These are phyloP conservation scores for Hedya salicella DNA, from an alignment of 2,888 invertebrate genomes.

Conservation along the genomic window DNA sequence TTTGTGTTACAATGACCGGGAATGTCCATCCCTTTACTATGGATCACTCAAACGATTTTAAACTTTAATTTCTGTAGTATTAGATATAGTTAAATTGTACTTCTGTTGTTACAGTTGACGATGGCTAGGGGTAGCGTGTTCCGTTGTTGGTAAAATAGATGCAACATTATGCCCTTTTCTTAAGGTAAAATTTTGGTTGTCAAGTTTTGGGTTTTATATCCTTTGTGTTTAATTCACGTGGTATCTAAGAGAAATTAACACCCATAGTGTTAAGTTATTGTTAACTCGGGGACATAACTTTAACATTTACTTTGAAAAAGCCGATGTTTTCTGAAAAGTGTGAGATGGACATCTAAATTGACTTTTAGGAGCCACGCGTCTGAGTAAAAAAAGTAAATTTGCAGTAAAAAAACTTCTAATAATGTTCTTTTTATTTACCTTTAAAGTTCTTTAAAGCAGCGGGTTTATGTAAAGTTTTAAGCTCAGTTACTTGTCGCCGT, in stretches of 20 bases:
- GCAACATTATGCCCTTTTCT: not conserved
- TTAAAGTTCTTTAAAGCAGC: not conserved
- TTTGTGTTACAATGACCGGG: slow-evolving; percentile 53
- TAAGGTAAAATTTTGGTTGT: slow-evolving; percentile 14
- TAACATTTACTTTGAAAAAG: slow-evolving; percentile 50
- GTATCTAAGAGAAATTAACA: slow-evolving; percentile 58
- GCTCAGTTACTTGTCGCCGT: too few relatives aligned
- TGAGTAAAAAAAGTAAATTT: slow-evolving; percentile 35
- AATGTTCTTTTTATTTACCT: not conserved
- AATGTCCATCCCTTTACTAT: slow-evolving; percentile 51
- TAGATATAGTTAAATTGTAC: not conserved
- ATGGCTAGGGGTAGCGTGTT: not conserved
- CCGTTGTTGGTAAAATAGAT: slow-evolving; percentile 9
- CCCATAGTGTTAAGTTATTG: slow-evolving; percentile 66
- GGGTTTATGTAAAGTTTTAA: too few relatives aligned
- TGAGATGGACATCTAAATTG: slow-evolving; percentile 49
- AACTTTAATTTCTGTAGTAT: not conserved
- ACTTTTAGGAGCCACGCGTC: slow-evolving; percentile 38
- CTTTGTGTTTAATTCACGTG: slow-evolving; percentile 19
- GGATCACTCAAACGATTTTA: slow-evolving; percentile 10
- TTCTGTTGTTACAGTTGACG: not conserved
- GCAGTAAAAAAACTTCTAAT: slow-evolving; percentile 21
- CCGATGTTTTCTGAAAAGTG: slow-evolving; percentile 53
- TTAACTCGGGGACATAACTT: slow-evolving; percentile 54
- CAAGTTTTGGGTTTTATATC: slow-evolving; percentile 7